Percentiles rank a stretch among this genome's conserved stretches.
These are phyloP conservation scores for Stenodema calcarata DNA, from an alignment of 2,888 invertebrate genomes.

Conservation along the genomic window DNA sequence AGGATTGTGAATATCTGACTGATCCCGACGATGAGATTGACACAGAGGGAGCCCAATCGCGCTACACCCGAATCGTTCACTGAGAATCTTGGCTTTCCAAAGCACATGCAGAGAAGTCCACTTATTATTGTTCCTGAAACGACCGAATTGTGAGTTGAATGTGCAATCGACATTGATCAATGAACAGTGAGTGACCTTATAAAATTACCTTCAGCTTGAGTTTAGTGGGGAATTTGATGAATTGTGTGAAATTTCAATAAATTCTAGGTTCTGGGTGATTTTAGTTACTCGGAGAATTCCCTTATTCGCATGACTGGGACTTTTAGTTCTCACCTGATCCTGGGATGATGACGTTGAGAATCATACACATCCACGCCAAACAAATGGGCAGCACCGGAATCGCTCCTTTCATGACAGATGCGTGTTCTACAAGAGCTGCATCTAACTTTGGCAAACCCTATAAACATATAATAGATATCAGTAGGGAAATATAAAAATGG, in stretches of 20 bases:
- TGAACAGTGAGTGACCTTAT: not conserved
- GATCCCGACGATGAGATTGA: conserved; percentile 84
- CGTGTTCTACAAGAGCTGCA: conserved; percentile 78
- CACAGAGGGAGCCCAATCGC: conserved; percentile 80
- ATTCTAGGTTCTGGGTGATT: too few relatives aligned
- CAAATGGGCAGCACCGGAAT: conserved; percentile 89
- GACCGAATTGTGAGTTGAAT: not conserved
- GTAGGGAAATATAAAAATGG: too few relatives aligned
- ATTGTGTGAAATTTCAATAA: too few relatives aligned
- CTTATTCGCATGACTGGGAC: too few relatives aligned
- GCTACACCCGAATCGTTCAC: conserved; percentile 78
- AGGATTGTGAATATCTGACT: conserved; percentile 92
- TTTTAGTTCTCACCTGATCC: conserved; percentile 70
- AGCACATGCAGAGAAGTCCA: conserved; percentile 85
- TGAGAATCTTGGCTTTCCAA: conserved; percentile 87
- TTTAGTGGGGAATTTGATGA: too few relatives aligned
- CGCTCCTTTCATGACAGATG: conserved; percentile 87
- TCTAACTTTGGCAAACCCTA: conserved; percentile 82
- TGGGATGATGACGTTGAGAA: conserved; percentile 80
- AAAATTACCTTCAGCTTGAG: not conserved
- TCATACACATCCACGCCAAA: conserved; percentile 85
- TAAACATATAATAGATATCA: too few relatives aligned
- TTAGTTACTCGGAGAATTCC: too few relatives aligned
- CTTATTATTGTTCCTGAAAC: conserved; percentile 85
- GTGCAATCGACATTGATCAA: conserved; percentile 26